Evolutionary conservation across 2,113 vertebrate genomes (phyloP).

Genomic region (Actenoides hombroni): DNA sequence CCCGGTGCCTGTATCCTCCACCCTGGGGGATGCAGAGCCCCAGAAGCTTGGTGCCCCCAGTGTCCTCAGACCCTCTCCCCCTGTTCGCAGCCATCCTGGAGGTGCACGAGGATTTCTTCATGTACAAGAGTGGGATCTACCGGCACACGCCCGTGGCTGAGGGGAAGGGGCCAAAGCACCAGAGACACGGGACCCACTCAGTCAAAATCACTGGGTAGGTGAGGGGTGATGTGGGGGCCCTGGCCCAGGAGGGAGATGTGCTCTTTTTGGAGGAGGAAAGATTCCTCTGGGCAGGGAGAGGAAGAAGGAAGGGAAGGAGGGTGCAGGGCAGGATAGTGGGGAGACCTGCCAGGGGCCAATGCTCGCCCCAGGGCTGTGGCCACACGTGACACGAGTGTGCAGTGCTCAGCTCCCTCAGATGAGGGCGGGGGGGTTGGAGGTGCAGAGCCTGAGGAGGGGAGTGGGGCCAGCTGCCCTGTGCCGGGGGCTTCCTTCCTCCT

Average conservation of each 20-base stretch:
- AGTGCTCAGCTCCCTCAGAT: neutral
- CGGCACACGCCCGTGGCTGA: conserved; percentile 85
- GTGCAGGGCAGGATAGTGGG: fast-evolving
- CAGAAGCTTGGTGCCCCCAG: fast-evolving
- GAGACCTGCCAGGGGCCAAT: fast-evolving
- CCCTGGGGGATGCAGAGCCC: neutral
- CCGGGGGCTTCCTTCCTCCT: neutral
- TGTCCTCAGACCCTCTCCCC: neutral
- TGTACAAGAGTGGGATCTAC: conserved; percentile 90
- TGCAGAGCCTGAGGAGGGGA: neutral
- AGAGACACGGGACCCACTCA: conserved; percentile 90
- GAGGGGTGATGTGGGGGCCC: fast-evolving
- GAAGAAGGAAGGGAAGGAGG: neutral
- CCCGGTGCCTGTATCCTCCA: fast-evolving
- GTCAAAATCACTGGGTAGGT: conserved; percentile 93
- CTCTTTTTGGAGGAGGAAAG: neutral
- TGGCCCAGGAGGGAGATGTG: fast-evolving
- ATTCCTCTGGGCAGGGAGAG: neutral
- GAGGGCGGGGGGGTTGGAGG: fast-evolving
- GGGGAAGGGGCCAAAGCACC: conserved; percentile 79
- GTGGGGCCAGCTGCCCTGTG: neutral
- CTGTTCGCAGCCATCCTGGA: conserved; percentile 89
- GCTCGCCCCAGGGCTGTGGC: neutral
- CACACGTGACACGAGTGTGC: fast-evolving
- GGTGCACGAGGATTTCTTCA: conserved; percentile 96